These are phyloP conservation scores for Melanotaenia pygmaea DNA, from an alignment of 2,797 vertebrate genomes.

Conservation along the genomic window DNA sequence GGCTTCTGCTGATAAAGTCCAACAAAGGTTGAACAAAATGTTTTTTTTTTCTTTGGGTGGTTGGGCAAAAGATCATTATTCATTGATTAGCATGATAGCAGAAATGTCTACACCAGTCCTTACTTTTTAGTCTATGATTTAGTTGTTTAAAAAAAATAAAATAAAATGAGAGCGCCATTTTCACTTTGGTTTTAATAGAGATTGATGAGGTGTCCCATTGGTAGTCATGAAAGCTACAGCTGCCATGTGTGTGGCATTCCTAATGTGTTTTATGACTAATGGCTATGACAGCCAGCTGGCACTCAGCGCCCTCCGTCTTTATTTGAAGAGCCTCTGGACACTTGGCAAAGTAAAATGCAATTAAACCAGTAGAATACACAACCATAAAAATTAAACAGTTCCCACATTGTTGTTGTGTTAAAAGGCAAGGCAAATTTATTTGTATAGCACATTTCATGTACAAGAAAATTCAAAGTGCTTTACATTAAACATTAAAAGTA, in stretches of 20 bases:
- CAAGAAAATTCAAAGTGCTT: too few species aligned
- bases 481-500: too few species aligned
- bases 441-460: too few species aligned
- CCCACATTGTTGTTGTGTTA: not conserved
- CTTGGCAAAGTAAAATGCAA: slow-evolving; percentile 34
- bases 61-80: slow-evolving; percentile 47
- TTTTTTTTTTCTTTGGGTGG: slow-evolving; percentile 27
- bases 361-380: slow-evolving; percentile 19
- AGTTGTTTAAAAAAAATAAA: slow-evolving; percentile 7
- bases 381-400: not conserved
- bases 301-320: slow-evolving; percentile 17
- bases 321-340: slow-evolving; percentile 41
- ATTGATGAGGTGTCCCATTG: slow-evolving; percentile 27
- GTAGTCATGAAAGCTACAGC: slow-evolving; percentile 27
- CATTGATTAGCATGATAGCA: slow-evolving; percentile 14
- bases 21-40: slow-evolving; percentile 56
- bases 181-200: slow-evolving; percentile 25
- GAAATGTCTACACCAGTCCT: slow-evolving; percentile 2
- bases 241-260: slow-evolving; percentile 37
- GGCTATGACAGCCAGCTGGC: slow-evolving; percentile 42
- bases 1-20: slow-evolving; percentile 73
- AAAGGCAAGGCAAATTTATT: not conserved
- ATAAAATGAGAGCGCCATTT: slow-evolving; percentile 22
- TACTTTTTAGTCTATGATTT: slow-evolving; percentile 12
- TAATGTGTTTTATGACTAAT: slow-evolving; percentile 47